Evolutionary conservation across 2,888 invertebrate species (phyloP), one percentile per base, ranked within the genome.

Genomic region (Cyaniris semiargus): DNA sequence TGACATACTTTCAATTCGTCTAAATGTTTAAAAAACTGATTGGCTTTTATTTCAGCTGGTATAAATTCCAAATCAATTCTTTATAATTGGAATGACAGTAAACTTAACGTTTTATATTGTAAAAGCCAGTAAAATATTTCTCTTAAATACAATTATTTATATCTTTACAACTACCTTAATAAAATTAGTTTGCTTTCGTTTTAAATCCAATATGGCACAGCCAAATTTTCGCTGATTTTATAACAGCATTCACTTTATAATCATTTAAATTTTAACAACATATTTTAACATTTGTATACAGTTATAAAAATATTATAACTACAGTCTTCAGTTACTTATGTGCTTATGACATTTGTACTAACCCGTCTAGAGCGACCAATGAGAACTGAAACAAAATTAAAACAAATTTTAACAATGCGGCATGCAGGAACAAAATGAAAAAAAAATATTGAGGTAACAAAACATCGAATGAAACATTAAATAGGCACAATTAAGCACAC

Each of bases 331-430:
- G 6, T 34, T 70, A 15, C 34, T 44, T 38, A 23, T 72, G 72
- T 48, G 72, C 72, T 21, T 44, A 44, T 72, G 18, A 34, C 31
- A 21, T 18, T 31, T 21, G 48, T 72, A 72, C 72, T 72, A 44
- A 48, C 72, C 72, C 44, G 48, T 44, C 72, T 87, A 93, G 84
- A 93, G 82, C 60, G 92, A 93, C 89, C 90, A 90, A 78, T 90
- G 85, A 80, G 87, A 92, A 90, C 93, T 93, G 93, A 88, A 93
- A 93, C 93, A 93, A 92, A 90, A 82, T 80, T 81, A 81, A 83
- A 83, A 81, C 23, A 80, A 81, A 72, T 44, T 44, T 23, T 23
- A 79, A 81, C 84, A 82, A 81, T 83, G 84, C 44, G 10, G 21
- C 72, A 72, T 72, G 72, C 72, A 13, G 23, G 21, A 23, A 72